These are phyloP conservation scores for Eriosoma lanigerum DNA, from an alignment of 1,140 invertebrate species.

Conservation along the genomic window DNA sequence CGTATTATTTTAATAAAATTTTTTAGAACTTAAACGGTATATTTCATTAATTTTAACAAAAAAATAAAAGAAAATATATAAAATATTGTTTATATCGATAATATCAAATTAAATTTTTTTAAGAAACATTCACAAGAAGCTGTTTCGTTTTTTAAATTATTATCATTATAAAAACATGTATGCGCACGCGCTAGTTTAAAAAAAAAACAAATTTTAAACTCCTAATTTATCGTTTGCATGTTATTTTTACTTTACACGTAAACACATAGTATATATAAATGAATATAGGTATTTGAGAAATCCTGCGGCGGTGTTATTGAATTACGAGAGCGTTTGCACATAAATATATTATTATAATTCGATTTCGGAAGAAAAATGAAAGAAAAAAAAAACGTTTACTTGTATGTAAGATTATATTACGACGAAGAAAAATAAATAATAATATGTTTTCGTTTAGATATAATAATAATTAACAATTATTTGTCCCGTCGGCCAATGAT, in stretches of 20 bases:
- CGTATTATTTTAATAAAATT: too few species aligned
- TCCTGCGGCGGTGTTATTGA: background rate
- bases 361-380: background rate
- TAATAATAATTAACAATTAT: background rate
- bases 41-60: too few species aligned
- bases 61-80: too few species aligned
- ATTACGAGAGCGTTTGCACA: background rate
- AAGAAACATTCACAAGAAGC: too few species aligned
- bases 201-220: background rate
- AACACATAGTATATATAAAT: too few species aligned
- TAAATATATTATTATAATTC: background rate
- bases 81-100: too few species aligned
- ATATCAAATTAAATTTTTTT: too few species aligned
- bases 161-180: too few species aligned
- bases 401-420: background rate
- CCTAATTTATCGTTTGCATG: background rate
- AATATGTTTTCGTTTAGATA: conserved; percentile 7
- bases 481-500: too few species aligned
- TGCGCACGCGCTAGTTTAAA: background rate
- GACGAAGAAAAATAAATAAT: too few species aligned
- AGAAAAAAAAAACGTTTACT: background rate
- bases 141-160: too few species aligned
- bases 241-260: background rate
- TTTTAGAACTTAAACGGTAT: too few species aligned
- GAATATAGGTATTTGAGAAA: background rate